phyloP scores from a whole-genome alignment of 2,888 invertebrate genomes.

The Salticus scenicus region DNA sequence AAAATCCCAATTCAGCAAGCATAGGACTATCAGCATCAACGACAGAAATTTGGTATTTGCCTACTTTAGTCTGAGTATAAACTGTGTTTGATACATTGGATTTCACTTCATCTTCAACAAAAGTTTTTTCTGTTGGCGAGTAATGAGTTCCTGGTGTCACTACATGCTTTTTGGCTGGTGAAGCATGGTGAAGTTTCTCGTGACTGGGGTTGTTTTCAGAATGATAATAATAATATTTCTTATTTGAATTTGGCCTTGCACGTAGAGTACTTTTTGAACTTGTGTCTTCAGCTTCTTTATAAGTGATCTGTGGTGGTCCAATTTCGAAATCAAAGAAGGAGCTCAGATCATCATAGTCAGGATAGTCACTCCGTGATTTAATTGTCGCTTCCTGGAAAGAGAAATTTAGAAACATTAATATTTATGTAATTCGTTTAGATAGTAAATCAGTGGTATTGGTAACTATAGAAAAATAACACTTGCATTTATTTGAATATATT shows the following conservation, averaged over 20 bases:
- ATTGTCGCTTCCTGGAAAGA: conserved; percentile 18
- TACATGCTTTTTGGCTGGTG: not conserved
- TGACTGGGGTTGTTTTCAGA: conserved; percentile 5
- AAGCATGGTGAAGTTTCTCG: not conserved
- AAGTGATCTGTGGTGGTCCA: not conserved
- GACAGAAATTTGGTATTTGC: conserved; percentile 50
- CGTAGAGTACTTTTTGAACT: not conserved
- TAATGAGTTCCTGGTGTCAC: conserved; percentile 61
- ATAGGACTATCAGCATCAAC: conserved; percentile 52
- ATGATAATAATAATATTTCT: conserved; percentile 49
- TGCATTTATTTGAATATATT: too few relatives aligned
- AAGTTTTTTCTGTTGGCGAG: conserved; percentile 13
- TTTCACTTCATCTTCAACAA: not conserved
- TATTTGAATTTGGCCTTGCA: not conserved
- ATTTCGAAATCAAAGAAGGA: conserved; percentile 61
- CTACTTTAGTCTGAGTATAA: conserved; percentile 21
- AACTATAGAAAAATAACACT: too few relatives aligned
- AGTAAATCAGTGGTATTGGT: too few relatives aligned
- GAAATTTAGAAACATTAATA: too few relatives aligned
- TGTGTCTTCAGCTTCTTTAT: not conserved
- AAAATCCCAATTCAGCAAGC: conserved; percentile 35
- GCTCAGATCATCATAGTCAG: conserved; percentile 49
- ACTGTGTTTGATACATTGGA: conserved; percentile 15
- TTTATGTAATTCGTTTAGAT: too few relatives aligned
- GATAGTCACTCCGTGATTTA: conserved; percentile 38